Percentiles rank a stretch among this genome's conserved stretches.
phyloP scores from a whole-genome alignment of 2,113 vertebrate species.

The Chamaetylas fuelleborni region DNA sequence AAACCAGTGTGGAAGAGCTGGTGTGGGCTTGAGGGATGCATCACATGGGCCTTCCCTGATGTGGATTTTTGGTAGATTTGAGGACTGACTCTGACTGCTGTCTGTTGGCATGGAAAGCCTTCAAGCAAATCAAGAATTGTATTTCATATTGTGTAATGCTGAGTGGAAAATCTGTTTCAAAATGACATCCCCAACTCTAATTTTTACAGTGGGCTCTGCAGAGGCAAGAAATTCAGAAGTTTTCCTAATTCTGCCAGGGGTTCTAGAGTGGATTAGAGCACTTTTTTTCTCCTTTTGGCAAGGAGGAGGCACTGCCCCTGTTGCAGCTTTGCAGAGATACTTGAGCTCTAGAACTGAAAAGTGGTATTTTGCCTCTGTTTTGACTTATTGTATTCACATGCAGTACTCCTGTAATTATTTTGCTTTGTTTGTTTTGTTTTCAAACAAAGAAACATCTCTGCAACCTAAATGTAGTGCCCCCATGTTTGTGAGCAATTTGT shows the following conservation, averaged over 20 bases:
- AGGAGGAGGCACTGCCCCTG: background rate
- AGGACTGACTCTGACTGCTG: background rate
- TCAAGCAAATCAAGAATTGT: background rate
- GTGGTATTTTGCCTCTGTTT: background rate
- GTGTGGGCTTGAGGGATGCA: background rate
- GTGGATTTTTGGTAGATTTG: background rate
- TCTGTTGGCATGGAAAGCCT: background rate
- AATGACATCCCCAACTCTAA: background rate
- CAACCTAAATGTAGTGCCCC: background rate
- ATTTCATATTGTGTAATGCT: background rate
- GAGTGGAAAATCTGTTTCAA: background rate
- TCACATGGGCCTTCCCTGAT: background rate
- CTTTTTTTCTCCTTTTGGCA: background rate
- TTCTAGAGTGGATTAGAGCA: background rate
- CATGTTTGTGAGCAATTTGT: background rate
- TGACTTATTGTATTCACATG: background rate
- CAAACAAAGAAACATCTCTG: background rate
- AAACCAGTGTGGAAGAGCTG: background rate
- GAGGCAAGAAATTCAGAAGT: background rate
- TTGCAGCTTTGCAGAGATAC: background rate
- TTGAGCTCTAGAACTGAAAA: background rate
- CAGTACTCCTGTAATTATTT: background rate
- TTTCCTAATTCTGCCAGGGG: background rate
- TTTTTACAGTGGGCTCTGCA: background rate
- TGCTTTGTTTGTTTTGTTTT: slow-evolving; percentile 28